Evolutionary conservation across 1,140 invertebrate species (phyloP), one percentile per base, ranked within the genome.

Genomic region (Monochamus saltuarius): DNA sequence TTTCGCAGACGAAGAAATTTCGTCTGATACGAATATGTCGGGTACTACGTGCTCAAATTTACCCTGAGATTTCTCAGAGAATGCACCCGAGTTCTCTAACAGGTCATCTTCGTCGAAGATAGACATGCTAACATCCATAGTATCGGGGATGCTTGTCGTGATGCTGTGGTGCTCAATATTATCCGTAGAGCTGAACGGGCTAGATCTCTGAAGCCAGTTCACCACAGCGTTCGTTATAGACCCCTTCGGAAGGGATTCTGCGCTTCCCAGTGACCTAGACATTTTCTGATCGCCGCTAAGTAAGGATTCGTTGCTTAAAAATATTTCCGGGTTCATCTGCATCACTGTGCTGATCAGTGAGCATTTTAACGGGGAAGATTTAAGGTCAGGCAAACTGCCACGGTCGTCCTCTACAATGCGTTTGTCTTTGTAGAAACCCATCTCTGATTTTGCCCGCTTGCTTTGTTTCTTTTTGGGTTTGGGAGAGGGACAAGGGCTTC

Each of bases 381-480:
- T 64, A 14, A 76, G 59, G 57, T 76, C 70, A 9, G 74, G 74
- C 29, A 76, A 65, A 56, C 73, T 75, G 29, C 73, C 71, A 19
- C 65, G 51, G 22, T 74, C 69, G 35, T 71, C 64, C 11, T 62
- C 63, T 11, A 39, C 19, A 14, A 55, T 36, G 55, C 11, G 16
- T 10, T 59, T 62, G 42, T 50, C 60, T 57, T 60, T 47, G 29
- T 70, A 66, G 49, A 68, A 73, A 29, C 68, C 69, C 65, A 73
- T 62, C 42, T 70, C 72, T 2, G 73, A 75, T 59, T 69, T 67
- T 13, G 75, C 66, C 17, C 72, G 59, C 62, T 66, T 71, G 43
- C 55, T 66, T 22, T 51, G 49, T 56, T 61, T 66, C 45, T 68
- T 71, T 62, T 50, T 65, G 13, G 55, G 63, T 66, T 64, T 68